These are phyloP conservation scores for Rhinoderma darwinii DNA, from an alignment of 2,113 vertebrate genomes.

Conservation along the genomic window DNA sequence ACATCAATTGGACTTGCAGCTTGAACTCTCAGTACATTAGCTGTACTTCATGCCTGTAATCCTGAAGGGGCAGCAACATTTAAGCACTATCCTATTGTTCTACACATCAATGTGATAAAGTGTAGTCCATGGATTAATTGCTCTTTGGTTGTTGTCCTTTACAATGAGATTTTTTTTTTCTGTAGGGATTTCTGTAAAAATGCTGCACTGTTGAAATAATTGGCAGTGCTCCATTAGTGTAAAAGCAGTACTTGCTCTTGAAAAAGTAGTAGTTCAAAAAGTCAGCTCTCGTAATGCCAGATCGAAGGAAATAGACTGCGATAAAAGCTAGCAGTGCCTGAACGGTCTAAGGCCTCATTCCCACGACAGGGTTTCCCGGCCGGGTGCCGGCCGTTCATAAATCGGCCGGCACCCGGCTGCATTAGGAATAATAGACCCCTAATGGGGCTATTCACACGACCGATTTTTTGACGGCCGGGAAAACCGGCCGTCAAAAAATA, in stretches of 20 bases:
- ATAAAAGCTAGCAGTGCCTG: no score
- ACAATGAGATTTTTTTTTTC: accelerated
- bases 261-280: neutral
- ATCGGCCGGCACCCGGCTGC: no score
- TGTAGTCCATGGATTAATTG: neutral
- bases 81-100: neutral
- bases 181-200: neutral
- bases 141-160: neutral
- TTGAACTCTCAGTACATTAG: neutral
- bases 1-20: neutral
- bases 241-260: neutral
- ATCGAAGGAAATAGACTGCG: no score
- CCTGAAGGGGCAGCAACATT: neutral
- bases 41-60: neutral
- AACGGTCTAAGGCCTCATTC: no score
- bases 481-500: no score
- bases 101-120: neutral
- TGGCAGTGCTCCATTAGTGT: neutral
- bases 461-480: no score
- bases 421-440: no score
- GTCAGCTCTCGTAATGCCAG: no score
- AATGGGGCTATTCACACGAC: no score
- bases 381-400: no score
- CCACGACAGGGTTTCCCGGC: no score
- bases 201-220: neutral